A percentile compares a stretch with the other conserved stretches of the same genome.
Evolutionary conservation across 1,140 invertebrate species (phyloP).

Genomic region (Drosophila truncata): DNA sequence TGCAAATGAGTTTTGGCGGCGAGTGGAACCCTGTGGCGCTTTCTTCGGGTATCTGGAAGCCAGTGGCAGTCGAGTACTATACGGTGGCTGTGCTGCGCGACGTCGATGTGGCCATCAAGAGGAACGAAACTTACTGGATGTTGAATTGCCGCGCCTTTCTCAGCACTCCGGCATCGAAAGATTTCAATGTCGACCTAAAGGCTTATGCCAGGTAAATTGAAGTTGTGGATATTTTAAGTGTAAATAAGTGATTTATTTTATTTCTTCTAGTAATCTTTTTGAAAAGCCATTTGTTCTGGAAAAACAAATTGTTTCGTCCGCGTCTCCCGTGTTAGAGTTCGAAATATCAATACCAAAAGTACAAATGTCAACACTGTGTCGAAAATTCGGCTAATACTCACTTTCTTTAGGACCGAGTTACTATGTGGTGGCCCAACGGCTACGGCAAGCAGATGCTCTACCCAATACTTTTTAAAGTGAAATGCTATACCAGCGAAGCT

Average conservation of each 20-base stretch:
- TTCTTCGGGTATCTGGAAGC: constrained; percentile 94
- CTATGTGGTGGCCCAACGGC: constrained; percentile 98
- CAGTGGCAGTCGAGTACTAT: constrained; percentile 86
- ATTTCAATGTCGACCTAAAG: constrained; percentile 54
- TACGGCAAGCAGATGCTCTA: constrained; percentile 94
- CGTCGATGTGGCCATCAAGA: constrained; percentile 85
- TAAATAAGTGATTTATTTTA: background rate
- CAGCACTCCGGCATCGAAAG: constrained; percentile 78
- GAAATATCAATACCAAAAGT: constrained; percentile 69
- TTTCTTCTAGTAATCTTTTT: constrained; percentile 53
- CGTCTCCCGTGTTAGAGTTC: constrained; percentile 52
- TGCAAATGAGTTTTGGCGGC: constrained; percentile 98
- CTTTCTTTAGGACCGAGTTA: constrained; percentile 50
- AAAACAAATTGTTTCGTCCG: constrained; percentile 31
- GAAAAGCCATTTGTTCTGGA: constrained; percentile 44
- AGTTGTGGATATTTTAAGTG: background rate
- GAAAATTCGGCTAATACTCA: background rate
- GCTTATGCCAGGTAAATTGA: constrained; percentile 58
- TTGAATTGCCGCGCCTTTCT: constrained; percentile 86
- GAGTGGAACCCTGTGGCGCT: constrained; percentile 99
- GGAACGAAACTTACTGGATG: constrained; percentile 84
- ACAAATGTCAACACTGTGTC: background rate
- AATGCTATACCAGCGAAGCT: constrained; percentile 43
- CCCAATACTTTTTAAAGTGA: constrained; percentile 86
- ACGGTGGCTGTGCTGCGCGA: constrained; percentile 86